Evolutionary conservation across 2,113 vertebrate genomes (phyloP).

Genomic region (Petaurus breviceps): DNA sequence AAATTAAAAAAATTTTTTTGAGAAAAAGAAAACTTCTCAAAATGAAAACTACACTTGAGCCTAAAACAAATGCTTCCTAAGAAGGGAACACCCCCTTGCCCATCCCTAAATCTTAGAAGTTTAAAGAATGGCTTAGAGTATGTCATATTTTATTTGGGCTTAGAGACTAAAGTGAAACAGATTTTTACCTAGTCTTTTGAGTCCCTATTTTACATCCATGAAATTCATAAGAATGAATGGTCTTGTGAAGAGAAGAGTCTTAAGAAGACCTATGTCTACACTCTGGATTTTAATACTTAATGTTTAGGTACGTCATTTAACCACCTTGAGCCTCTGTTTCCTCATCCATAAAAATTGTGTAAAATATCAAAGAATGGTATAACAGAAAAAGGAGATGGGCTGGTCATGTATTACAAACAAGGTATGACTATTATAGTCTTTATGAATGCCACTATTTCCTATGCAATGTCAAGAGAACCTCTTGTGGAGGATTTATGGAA

Average conservation of each 20-base stretch:
- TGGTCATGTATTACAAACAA: neutral
- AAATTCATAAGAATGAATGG: neutral
- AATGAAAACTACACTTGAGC: neutral
- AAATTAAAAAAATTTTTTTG: neutral
- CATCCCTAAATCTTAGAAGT: neutral
- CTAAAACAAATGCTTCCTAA: neutral
- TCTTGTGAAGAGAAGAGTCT: neutral
- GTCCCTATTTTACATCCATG: neutral
- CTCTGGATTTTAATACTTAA: neutral
- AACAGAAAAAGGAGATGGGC: neutral
- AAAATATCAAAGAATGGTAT: neutral
- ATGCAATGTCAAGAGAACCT: neutral
- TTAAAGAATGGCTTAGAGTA: neutral
- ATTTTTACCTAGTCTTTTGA: neutral
- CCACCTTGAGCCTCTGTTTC: neutral
- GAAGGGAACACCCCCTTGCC: neutral
- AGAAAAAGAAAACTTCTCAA: neutral
- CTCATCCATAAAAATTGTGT: neutral
- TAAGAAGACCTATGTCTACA: neutral
- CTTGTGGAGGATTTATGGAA: neutral
- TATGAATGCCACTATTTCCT: neutral
- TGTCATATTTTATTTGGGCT: conserved; percentile 49
- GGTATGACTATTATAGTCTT: neutral
- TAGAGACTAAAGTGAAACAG: conserved; percentile 54
- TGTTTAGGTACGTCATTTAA: neutral